These are phyloP conservation scores for Lucifuga dentata DNA, from an alignment of 2,113 vertebrate species.

Conservation along the genomic window DNA sequence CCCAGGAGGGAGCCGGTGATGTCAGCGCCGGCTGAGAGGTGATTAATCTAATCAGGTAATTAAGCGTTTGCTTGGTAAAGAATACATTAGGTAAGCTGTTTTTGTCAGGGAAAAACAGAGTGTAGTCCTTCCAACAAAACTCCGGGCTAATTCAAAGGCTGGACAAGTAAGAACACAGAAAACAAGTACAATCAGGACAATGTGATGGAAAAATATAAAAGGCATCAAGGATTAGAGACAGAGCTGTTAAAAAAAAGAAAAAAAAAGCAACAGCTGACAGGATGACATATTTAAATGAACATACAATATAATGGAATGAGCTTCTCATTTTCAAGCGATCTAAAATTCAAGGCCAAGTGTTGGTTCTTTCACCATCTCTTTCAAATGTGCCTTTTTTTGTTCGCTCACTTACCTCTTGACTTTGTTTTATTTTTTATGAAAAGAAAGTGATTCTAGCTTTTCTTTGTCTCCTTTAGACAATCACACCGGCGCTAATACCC, in stretches of 20 bases:
- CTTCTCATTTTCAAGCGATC: too few relatives aligned
- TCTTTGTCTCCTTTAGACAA: too few relatives aligned
- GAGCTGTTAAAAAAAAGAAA: conserved; percentile 4
- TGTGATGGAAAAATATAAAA: conserved; percentile 22
- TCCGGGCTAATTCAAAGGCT: conserved; percentile 19
- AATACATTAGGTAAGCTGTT: conserved; percentile 37
- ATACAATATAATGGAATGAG: too few relatives aligned
- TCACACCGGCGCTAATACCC: too few relatives aligned
- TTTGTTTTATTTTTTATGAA: too few relatives aligned
- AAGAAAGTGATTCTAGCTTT: too few relatives aligned
- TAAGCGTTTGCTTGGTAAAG: conserved; percentile 53
- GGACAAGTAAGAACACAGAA: conserved; percentile 2
- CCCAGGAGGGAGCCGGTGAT: conserved; percentile 30
- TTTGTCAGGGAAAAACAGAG: conserved; percentile 17
- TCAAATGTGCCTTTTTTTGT: too few relatives aligned
- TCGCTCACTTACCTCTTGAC: too few relatives aligned
- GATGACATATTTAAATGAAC: too few relatives aligned
- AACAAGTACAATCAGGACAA: conserved; percentile 38
- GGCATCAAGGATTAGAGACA: conserved; percentile 47
- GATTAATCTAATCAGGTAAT: conserved; percentile 69
- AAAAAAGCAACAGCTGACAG: conserved; percentile 4
- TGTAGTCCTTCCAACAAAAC: not conserved
- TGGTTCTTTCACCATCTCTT: too few relatives aligned
- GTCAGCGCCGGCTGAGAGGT: conserved; percentile 53
- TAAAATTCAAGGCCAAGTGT: not conserved